phyloP scores from a whole-genome alignment of 2,113 vertebrate species.

The Odobenus rosmarus region DNA sequence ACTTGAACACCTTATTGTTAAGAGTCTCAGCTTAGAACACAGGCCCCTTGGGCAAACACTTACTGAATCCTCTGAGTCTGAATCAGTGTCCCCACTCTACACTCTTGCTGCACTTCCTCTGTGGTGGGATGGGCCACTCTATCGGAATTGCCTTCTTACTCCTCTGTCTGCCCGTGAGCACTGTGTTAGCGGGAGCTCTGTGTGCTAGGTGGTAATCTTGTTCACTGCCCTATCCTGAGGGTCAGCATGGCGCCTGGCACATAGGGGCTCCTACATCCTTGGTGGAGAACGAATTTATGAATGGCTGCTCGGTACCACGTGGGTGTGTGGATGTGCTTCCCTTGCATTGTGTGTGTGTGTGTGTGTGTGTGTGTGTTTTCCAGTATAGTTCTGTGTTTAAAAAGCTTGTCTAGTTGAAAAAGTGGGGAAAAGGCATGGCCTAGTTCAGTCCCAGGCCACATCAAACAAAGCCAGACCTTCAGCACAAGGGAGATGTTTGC shows the following conservation, averaged over 20 bases:
- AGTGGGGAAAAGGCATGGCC: background rate
- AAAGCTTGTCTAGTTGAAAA: background rate
- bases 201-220: too few species aligned
- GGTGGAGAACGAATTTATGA: background rate
- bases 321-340: background rate
- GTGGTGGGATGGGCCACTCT: background rate
- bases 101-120: too few species aligned
- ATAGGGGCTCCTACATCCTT: too few species aligned
- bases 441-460: background rate
- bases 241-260: background rate
- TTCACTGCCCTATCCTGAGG: background rate
- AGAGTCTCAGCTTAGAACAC: background rate
- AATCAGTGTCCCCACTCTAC: too few species aligned
- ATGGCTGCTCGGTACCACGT: background rate
- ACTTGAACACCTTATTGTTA: background rate
- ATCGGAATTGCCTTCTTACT: background rate
- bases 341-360: background rate
- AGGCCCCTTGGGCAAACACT: background rate
- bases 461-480: slow-evolving; percentile 53
- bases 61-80: background rate
- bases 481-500: background rate
- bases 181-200: background rate
- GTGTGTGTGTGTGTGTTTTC: background rate
- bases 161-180: background rate
- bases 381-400: background rate